Conservation (phyloP, 2,888 invertebrate species). For the Odontocerum albicorne region DNA sequence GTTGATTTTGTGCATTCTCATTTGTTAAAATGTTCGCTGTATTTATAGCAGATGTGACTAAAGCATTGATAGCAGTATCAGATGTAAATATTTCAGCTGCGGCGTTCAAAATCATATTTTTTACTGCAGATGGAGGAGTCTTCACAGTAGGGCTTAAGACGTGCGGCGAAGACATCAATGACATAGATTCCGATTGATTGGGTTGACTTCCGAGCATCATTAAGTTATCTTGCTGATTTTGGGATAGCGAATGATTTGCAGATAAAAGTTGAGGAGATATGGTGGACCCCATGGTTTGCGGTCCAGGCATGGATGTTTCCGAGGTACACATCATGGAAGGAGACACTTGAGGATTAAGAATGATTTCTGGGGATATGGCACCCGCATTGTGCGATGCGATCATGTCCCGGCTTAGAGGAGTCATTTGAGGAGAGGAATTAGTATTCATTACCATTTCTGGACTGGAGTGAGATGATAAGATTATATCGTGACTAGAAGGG, state of each 20-base stretch:
- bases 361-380: conserved; percentile 59
- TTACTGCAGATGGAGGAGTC: conserved; percentile 65
- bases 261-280: conserved; percentile 17
- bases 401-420: conserved; percentile 41
- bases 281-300: conserved; percentile 18
- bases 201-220: conserved; percentile 46
- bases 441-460: conserved; percentile 42
- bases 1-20: conserved; percentile 43
- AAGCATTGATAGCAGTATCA: conserved; percentile 59
- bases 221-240: conserved; percentile 45
- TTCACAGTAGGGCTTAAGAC: conserved; percentile 46
- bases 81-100: conserved; percentile 71
- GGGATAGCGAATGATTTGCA: not conserved
- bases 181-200: conserved; percentile 22
- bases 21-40: conserved; percentile 53
- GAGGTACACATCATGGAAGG: conserved; percentile 59
- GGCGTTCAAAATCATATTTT: conserved; percentile 75
- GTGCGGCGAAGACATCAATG: conserved; percentile 28
- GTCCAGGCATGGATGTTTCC: conserved; percentile 29
- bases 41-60: conserved; percentile 58
- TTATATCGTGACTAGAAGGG: conserved; percentile 47
- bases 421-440: conserved; percentile 44
- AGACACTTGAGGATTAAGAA: conserved; percentile 62
- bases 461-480: conserved; percentile 26
- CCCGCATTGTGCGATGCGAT: conserved; percentile 43